Conservation (phyloP, 2,888 invertebrate genomes). For the Noctua janthe region DNA sequence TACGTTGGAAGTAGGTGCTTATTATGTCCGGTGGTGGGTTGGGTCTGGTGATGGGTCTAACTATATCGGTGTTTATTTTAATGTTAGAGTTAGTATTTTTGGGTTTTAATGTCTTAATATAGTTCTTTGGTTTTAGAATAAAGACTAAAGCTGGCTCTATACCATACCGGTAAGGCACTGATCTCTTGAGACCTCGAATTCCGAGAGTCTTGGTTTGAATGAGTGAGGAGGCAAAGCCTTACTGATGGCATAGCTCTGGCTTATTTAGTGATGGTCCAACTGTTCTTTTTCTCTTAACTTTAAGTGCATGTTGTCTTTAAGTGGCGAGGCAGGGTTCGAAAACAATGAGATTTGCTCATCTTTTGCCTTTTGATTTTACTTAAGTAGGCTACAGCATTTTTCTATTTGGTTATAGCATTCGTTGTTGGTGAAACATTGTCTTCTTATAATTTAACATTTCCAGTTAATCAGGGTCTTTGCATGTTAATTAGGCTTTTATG, state of each 20-base stretch:
- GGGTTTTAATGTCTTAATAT: not conserved
- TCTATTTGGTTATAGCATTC: not conserved
- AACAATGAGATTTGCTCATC: not conserved
- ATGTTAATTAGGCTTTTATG: not conserved
- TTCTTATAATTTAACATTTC: not conserved
- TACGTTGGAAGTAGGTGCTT: constrained; percentile 96
- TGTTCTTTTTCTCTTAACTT: not conserved
- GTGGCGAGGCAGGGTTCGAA: not conserved
- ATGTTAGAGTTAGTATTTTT: constrained; percentile 17
- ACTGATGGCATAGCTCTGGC: constrained; percentile 17
- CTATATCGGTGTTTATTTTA: constrained; percentile 34
- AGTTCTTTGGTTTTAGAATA: constrained; percentile 20
- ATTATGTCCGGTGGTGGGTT: constrained; percentile 59
- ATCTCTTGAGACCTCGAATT: not conserved
- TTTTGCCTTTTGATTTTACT: not conserved
- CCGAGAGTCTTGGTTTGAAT: not conserved
- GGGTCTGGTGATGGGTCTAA: constrained; percentile 39
- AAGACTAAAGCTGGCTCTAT: constrained; percentile 14
- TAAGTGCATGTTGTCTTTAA: constrained; percentile 23
- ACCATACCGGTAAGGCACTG: not conserved
- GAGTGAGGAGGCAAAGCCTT: not conserved
- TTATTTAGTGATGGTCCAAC: not conserved
- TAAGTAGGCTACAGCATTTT: not conserved
- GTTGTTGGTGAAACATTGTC: not conserved
- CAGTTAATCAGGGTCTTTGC: not conserved